Base-by-base conservation (phyloP, 2,888 invertebrate species). In the Campaea margaritaria region DNA sequence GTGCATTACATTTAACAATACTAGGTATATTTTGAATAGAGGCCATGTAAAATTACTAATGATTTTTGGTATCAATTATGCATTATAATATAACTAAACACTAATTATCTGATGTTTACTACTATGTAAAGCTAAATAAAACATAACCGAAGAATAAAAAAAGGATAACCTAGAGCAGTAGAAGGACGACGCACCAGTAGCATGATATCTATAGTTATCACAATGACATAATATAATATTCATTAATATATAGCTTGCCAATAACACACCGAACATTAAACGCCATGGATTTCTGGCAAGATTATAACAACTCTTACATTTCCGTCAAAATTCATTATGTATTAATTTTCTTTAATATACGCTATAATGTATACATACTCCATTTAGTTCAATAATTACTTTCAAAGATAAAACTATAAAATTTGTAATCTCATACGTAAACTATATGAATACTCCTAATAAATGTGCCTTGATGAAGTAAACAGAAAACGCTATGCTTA, bases 401-500 rank as follows among this genome's bases (percentile, higher is more conserved):
- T 82, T 83, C 85, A 85, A 82, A 82, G 79, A 82, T 85, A 82
- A 85, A 85, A 81, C 85, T 89, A 87, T 89, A 86, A 83, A 87
- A 86, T 63, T 3, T 88, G 87, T 90, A 90, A 87, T 85, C 80
- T 88, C 87, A 81, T 76, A 81, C 80, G 78, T 82, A 82, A 82
- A 73, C 72, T 77, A 72, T 78, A 75, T 75, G 74, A 74, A 46
- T 79, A 78, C 76, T 79, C 68, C 79, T 85, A 83, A 74, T 78
- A 79, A 78, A 73, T 78, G 81, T 84, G 79, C 72, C 73, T 67
- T 75, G 74, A 77, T 71, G 74, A 74, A 41, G n/a, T 73, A 68
- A 70, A 75, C 68, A 69, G 69, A 70, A 62, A 75, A 49, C 58
- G 68, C 69, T 72, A 9, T 31, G 68, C 71, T 73, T 68, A 4